phyloP scores from a whole-genome alignment of 2,113 vertebrate species.

The Zosterops hypoxanthus region DNA sequence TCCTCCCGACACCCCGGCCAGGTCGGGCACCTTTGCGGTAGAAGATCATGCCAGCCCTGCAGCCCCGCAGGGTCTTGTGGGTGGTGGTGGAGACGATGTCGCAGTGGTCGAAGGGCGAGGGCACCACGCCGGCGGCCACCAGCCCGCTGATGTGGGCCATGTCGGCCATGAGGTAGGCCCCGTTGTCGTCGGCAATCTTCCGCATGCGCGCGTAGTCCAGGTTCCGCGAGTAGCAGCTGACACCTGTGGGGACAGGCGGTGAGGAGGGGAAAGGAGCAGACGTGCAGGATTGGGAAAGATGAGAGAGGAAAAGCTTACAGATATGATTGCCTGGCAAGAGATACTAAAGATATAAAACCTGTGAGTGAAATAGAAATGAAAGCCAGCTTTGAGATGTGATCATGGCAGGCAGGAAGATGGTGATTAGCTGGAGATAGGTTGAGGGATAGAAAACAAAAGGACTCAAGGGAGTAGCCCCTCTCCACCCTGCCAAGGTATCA shows the following conservation, averaged over 20 bases:
- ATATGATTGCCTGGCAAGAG: too few species aligned
- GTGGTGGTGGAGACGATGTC: slow-evolving; percentile 94
- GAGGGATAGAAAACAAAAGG: too few species aligned
- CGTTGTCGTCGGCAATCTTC: slow-evolving; percentile 84
- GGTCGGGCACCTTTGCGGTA: slow-evolving; percentile 86
- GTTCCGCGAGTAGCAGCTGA: slow-evolving; percentile 95
- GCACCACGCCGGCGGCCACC: slow-evolving; percentile 88
- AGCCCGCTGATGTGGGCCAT: slow-evolving; percentile 98
- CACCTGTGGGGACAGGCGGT: slow-evolving; percentile 70
- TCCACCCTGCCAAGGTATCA: too few species aligned
- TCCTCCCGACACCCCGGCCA: rapidly evolving
- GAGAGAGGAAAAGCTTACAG: too few species aligned
- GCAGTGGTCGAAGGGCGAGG: slow-evolving; percentile 90
- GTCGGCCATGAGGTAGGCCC: slow-evolving; percentile 90
- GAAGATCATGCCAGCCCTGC: slow-evolving; percentile 92
- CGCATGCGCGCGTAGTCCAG: slow-evolving; percentile 90
- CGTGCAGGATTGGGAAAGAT: neutral
- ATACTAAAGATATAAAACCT: too few species aligned
- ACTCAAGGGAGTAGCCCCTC: too few species aligned
- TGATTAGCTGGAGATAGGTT: too few species aligned
- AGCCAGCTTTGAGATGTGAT: too few species aligned
- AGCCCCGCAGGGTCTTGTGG: slow-evolving; percentile 95
- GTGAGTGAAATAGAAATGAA: too few species aligned
- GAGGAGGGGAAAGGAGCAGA: neutral
- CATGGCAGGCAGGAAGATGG: too few species aligned